Evolutionary conservation across 2,888 invertebrate genomes (phyloP).

Genomic region (Anarsia innoxiella): DNA sequence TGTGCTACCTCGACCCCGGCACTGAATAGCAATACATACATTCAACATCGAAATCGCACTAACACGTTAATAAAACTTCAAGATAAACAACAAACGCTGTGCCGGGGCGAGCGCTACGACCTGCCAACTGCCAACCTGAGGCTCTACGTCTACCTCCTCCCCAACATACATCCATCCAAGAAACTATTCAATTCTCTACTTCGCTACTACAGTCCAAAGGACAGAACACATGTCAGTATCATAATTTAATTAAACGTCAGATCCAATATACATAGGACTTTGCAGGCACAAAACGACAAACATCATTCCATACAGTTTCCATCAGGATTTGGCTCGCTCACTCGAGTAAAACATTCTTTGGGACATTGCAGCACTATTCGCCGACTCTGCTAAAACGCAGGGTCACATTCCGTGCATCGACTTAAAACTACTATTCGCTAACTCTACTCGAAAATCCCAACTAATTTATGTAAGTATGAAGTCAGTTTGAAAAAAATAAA

Average conservation of each 20-base stretch:
- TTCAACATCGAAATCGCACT: conserved; percentile 53
- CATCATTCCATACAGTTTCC: conserved; percentile 30
- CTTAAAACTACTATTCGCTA: conserved; percentile 64
- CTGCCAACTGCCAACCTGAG: conserved; percentile 40
- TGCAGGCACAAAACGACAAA: conserved; percentile 23
- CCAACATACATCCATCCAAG: conserved; percentile 45
- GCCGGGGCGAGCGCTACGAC: conserved; percentile 33
- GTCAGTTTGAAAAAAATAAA: conserved; percentile 61
- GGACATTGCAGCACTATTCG: conserved; percentile 65
- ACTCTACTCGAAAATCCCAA: conserved; percentile 49
- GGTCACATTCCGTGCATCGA: conserved; percentile 59
- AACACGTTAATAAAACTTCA: conserved; percentile 56
- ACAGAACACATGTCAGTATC: conserved; percentile 24
- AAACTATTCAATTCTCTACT: conserved; percentile 41
- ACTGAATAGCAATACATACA: conserved; percentile 42
- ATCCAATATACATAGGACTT: too few relatives aligned
- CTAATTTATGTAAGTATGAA: conserved; percentile 40
- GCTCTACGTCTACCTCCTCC: conserved; percentile 46
- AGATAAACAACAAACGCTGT: conserved; percentile 53
- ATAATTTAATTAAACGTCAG: conserved; percentile 28
- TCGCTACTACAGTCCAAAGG: conserved; percentile 37
- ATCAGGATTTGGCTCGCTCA: conserved; percentile 28
- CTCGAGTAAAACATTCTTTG: conserved; percentile 66
- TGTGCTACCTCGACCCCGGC: conserved; percentile 28
- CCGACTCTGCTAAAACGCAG: conserved; percentile 70